Evolutionary conservation across 2,797 vertebrate species (phyloP), one percentile per base, ranked within the genome.

Genomic region (Acrocephalus scirpaceus): DNA sequence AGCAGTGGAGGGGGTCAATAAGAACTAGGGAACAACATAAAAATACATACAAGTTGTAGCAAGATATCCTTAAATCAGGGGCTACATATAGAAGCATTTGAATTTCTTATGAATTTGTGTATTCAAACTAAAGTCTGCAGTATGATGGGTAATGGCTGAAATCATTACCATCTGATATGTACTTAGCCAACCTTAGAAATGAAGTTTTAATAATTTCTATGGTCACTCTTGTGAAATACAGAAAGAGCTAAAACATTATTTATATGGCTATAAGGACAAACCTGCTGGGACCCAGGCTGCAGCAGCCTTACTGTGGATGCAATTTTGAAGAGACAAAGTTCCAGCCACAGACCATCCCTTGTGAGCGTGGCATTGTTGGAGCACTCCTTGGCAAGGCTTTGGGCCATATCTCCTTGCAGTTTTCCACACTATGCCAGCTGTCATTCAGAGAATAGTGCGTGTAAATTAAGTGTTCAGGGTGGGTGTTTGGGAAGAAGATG

Each of bases 341-440:
- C 19, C 45, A 47, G 42, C 32, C 38, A 4, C 29, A 36, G 38
- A 10, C 0, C 1, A 32, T 62, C 17, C 34, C 23, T 21, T 19
- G 51, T 14, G 75, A 60, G 29, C n/a, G 0, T 1, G 45, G 51
- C 14, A 1, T 5, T 61, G 78, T 10, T 71, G 76, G 38, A 67
- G 23, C 7, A 1, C 38, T 54, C 48, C 76, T 82, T 61, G 50
- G 42, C 6, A 75, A 44, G 44, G 34, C 50, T 90, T 66, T 75
- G 66, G 58, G 22, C 36, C 58, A 1, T 7, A 26, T 17, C 25
- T 79, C 22, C n/a, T 72, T n/a, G 19, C 10, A 3, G 4, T 50
- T 50, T 61, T n/a, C 47, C 0, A 0, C 10, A 5, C 45, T 30
- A 1, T 47, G 5, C 13, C 50, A 29, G 7, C 30, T 58, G 22